Percentiles rank a stretch among this genome's conserved stretches.
Evolutionary conservation across 2,113 vertebrate genomes (phyloP).

Genomic region (Labrus mixtus): DNA sequence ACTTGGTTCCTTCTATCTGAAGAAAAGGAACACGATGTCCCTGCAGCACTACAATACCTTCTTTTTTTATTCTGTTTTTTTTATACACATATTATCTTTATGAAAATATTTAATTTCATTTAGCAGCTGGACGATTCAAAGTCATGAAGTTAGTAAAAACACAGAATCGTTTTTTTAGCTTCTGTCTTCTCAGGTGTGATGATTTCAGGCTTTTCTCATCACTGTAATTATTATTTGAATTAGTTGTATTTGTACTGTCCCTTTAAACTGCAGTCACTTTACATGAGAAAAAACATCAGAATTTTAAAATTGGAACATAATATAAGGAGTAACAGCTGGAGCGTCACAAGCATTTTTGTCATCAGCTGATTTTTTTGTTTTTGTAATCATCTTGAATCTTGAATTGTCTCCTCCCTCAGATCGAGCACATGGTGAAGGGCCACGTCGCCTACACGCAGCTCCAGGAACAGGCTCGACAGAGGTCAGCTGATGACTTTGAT

Average conservation of each 20-base stretch:
- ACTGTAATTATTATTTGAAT: background rate
- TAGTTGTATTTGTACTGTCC: too few relatives aligned
- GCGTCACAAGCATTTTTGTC: background rate
- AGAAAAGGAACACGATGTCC: too few relatives aligned
- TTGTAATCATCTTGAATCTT: background rate
- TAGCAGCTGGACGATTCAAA: too few relatives aligned
- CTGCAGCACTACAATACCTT: too few relatives aligned
- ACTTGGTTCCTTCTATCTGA: too few relatives aligned
- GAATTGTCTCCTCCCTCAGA: constrained; percentile 81
- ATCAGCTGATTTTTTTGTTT: constrained; percentile 1
- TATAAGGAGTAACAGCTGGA: background rate
- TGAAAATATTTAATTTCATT: too few relatives aligned
- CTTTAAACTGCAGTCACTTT: background rate
- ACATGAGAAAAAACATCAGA: background rate
- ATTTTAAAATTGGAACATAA: background rate
- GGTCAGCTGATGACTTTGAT: constrained; percentile 78
- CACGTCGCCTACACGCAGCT: constrained; percentile 89
- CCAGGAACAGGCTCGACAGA: constrained; percentile 85
- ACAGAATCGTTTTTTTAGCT: background rate
- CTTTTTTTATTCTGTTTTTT: too few relatives aligned
- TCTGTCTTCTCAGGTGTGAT: background rate
- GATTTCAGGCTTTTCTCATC: background rate
- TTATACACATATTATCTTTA: too few relatives aligned
- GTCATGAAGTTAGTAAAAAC: too few relatives aligned
- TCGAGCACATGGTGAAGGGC: constrained; percentile 91